Evolutionary conservation across 2,888 invertebrate genomes (phyloP).

Genomic region (Andrena fulva): DNA sequence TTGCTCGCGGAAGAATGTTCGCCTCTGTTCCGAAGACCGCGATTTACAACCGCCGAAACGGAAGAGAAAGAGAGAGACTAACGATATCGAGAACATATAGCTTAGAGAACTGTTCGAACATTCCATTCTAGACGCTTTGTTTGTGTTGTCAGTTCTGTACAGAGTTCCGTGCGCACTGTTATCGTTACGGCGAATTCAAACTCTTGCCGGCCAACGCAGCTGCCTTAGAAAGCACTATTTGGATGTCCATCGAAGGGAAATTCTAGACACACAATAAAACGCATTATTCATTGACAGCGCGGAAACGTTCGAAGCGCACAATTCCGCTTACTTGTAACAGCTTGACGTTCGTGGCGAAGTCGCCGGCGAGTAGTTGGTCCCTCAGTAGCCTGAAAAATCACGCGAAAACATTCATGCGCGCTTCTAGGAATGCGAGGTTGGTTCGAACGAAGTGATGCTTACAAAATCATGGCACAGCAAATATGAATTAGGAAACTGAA

Average conservation of each 20-base stretch:
- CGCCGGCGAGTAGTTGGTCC: slow-evolving; percentile 93
- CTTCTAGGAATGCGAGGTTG: no score
- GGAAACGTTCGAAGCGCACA: not conserved
- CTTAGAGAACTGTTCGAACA: slow-evolving; percentile 18
- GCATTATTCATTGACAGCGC: not conserved
- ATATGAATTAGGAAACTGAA: slow-evolving; percentile 96
- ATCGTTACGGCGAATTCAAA: slow-evolving; percentile 73
- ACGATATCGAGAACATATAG: slow-evolving; percentile 28
- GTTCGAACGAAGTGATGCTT: slow-evolving; percentile 84
- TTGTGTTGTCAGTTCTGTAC: slow-evolving; percentile 13
- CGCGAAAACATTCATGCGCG: not conserved
- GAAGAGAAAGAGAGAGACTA: slow-evolving; percentile 8
- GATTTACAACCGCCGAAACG: not conserved
- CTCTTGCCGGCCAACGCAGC: slow-evolving; percentile 87
- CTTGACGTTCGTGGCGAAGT: slow-evolving; percentile 97
- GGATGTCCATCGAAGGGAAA: slow-evolving; percentile 95
- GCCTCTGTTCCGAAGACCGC: slow-evolving; percentile 21
- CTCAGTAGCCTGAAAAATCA: slow-evolving; percentile 90
- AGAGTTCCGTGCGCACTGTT: not conserved
- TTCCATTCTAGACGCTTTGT: slow-evolving; percentile 12
- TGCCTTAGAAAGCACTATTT: slow-evolving; percentile 92
- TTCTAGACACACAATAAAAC: slow-evolving; percentile 85
- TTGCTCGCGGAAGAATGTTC: slow-evolving; percentile 27
- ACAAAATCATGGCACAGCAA: slow-evolving; percentile 99
- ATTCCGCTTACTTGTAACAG: slow-evolving; percentile 89